Conservation (phyloP, 2,888 invertebrate species). For the Noctua janthe region DNA sequence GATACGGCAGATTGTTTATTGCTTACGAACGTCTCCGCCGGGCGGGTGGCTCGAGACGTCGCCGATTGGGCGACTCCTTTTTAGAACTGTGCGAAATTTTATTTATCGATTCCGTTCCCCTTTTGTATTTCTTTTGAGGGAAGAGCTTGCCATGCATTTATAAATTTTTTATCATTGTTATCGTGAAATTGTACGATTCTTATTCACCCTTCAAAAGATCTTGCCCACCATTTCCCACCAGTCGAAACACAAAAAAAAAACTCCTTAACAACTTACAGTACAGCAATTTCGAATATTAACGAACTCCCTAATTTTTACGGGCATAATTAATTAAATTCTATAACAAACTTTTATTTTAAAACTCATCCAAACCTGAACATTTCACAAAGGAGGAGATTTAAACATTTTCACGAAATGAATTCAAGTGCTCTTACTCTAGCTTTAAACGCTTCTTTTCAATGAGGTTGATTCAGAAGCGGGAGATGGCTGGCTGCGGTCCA, state of each 20-base stretch:
- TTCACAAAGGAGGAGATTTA: conserved; percentile 70
- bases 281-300: conserved; percentile 57
- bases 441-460: conserved; percentile 86
- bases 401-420: conserved; percentile 78
- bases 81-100: conserved; percentile 57
- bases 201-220: conserved; percentile 32
- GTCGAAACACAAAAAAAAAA: conserved; percentile 15
- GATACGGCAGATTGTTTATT: conserved; percentile 79
- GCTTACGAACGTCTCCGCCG: conserved; percentile 69
- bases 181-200: conserved; percentile 13
- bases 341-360: conserved; percentile 65
- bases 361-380: conserved; percentile 61
- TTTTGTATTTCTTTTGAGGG: conserved; percentile 33
- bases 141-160: conserved; percentile 29
- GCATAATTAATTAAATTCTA: conserved; percentile 63
- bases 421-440: conserved; percentile 82
- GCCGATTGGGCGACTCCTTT: conserved; percentile 58
- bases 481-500: conserved; percentile 85
- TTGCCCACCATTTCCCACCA: background rate
- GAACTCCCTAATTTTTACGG: conserved; percentile 52
- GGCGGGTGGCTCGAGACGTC: conserved; percentile 61
- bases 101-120: conserved; percentile 51
- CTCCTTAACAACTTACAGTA: conserved; percentile 41
- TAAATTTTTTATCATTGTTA: conserved; percentile 19
- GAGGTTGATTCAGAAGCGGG: conserved; percentile 80